Conservation (phyloP, 2,797 vertebrate genomes). For the Amphiprion clarkii region DNA sequence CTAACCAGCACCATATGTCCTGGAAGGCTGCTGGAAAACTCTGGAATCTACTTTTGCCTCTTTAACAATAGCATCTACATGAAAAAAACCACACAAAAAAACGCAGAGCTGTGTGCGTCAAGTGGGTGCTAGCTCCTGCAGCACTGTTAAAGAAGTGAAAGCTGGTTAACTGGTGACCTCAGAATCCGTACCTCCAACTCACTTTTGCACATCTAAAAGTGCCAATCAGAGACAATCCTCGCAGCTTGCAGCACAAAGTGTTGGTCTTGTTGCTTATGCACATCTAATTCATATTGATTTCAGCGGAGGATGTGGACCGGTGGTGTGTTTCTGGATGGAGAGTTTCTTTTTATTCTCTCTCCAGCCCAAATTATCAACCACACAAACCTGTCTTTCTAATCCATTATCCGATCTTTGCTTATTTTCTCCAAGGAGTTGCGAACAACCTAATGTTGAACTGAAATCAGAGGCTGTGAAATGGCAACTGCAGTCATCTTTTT, state of each 20-base stretch:
- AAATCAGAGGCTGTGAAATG: constrained; percentile 39
- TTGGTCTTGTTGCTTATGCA: constrained; percentile 30
- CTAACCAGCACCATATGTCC: constrained; percentile 86
- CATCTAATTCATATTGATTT: constrained; percentile 56
- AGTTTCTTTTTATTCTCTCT: constrained; percentile 41
- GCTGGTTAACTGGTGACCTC: constrained; percentile 37
- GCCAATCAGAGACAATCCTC: constrained; percentile 26
- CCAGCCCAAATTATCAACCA: constrained; percentile 42
- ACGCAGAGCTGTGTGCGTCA: constrained; percentile 62
- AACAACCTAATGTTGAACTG: constrained; percentile 18
- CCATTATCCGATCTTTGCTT: constrained; percentile 22
- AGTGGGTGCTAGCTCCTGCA: constrained; percentile 64
- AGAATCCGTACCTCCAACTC: constrained; percentile 26
- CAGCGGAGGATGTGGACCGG: constrained; percentile 35
- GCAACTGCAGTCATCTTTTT: constrained; percentile 29
- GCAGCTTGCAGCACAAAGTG: constrained; percentile 35
- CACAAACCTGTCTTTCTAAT: constrained; percentile 29
- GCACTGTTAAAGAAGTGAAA: constrained; percentile 27
- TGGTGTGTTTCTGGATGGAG: constrained; percentile 21
- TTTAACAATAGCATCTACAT: constrained; percentile 82
- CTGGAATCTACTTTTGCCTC: constrained; percentile 78
- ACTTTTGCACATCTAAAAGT: constrained; percentile 33
- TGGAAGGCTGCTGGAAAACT: constrained; percentile 81
- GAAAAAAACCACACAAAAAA: constrained; percentile 33
- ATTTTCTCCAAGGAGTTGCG: constrained; percentile 13